A percentile compares a stretch with the other conserved stretches of the same genome.
Conservation (phyloP, 2,888 invertebrate genomes). For the Melitaea athalia region DNA sequence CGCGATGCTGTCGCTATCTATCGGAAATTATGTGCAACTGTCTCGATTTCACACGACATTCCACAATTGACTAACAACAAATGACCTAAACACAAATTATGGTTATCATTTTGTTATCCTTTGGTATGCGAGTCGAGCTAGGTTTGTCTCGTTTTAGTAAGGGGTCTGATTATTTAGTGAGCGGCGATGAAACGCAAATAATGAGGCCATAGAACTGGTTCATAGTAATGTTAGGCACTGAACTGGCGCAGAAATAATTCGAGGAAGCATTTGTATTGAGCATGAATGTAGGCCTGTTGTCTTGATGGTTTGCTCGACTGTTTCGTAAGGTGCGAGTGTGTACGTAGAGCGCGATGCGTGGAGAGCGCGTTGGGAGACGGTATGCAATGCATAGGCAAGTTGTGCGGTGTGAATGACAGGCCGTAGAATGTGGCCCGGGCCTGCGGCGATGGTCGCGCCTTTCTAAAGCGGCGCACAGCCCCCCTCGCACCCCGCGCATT, state of each 20-base stretch:
- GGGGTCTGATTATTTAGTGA: slow-evolving; percentile 58
- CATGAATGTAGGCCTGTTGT: slow-evolving; percentile 61
- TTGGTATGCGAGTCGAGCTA: slow-evolving; percentile 65
- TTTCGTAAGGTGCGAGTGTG: slow-evolving; percentile 68
- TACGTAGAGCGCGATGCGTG: slow-evolving; percentile 63
- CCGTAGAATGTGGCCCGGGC: slow-evolving; percentile 82
- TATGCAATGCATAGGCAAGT: slow-evolving; percentile 82
- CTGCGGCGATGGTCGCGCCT: slow-evolving; percentile 82
- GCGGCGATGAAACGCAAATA: slow-evolving; percentile 58
- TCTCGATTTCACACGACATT: slow-evolving; percentile 83
- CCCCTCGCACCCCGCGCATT: slow-evolving; percentile 58
- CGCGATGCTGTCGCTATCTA: slow-evolving; percentile 83
- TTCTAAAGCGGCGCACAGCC: slow-evolving; percentile 79
- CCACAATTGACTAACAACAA: slow-evolving; percentile 83
- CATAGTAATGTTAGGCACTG: slow-evolving; percentile 68
- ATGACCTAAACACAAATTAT: slow-evolving; percentile 81
- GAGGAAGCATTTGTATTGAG: slow-evolving; percentile 67
- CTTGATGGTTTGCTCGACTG: slow-evolving; percentile 59
- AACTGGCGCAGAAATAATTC: slow-evolving; percentile 74
- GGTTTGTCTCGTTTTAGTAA: slow-evolving; percentile 57
- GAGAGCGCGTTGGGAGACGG: slow-evolving; percentile 75
- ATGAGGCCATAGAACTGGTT: slow-evolving; percentile 77
- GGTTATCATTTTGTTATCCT: slow-evolving; percentile 79
- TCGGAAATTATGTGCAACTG: slow-evolving; percentile 80
- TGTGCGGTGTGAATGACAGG: slow-evolving; percentile 82